Evolutionary conservation across 1,140 invertebrate species (phyloP).

Genomic region (Drosophila aff.): DNA sequence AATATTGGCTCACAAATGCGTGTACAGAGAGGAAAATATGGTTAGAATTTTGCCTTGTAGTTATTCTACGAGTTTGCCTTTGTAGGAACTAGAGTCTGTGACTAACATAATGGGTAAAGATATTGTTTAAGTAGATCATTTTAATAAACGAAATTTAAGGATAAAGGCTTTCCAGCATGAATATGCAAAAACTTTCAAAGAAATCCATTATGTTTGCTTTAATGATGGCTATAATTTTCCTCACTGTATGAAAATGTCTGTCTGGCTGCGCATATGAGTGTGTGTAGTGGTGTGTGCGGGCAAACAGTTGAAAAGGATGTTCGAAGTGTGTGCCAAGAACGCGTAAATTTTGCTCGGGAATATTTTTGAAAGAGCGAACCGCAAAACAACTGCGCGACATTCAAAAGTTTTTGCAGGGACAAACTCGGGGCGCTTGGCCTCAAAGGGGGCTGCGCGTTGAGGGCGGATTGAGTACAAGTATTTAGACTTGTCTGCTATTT

Average conservation of each 20-base stretch:
- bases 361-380: constrained; percentile 70
- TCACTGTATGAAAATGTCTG: constrained; percentile 10
- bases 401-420: constrained; percentile 61
- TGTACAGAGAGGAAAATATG: constrained; percentile 21
- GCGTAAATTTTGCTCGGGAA: constrained; percentile 69
- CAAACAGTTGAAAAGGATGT: constrained; percentile 68
- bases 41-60: not conserved
- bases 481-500: constrained; percentile 81
- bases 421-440: not conserved
- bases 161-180: not conserved
- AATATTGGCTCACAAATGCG: constrained; percentile 44
- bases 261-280: not conserved
- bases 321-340: constrained; percentile 68
- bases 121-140: no score
- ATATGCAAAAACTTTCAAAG: not conserved
- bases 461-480: constrained; percentile 28
- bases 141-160: no score
- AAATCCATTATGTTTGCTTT: not conserved
- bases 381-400: constrained; percentile 68
- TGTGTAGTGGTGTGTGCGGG: constrained; percentile 25
- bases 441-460: not conserved
- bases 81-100: no score
- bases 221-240: not conserved
- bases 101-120: no score
- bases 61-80: not conserved